Evolutionary conservation across 2,888 invertebrate species (phyloP).

Genomic region (Drosophila barbarae): DNA sequence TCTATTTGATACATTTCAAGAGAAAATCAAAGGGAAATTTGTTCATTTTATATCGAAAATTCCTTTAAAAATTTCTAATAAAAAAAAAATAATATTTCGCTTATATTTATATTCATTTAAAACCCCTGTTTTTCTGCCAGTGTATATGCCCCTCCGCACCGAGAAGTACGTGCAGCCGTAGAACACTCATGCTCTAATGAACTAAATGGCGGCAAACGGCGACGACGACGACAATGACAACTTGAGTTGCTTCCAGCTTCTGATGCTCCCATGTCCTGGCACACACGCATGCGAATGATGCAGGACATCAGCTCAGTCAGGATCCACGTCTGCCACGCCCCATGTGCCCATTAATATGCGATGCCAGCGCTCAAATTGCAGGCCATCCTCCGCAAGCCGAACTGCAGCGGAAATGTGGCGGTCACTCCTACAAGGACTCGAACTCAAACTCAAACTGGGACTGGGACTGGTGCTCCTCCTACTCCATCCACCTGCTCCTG

Average conservation of each 20-base stretch:
- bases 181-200: conserved; percentile 73
- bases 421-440: conserved; percentile 47
- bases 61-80: too few relatives aligned
- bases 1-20: accelerated
- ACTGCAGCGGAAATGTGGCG: conserved; percentile 68
- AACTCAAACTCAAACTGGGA: background rate
- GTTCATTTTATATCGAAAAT: too few relatives aligned
- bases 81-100: background rate
- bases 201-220: conserved; percentile 65
- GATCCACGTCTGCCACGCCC: conserved; percentile 13
- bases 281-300: conserved; percentile 60
- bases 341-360: conserved; percentile 65
- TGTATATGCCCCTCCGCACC: background rate
- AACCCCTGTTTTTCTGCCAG: background rate
- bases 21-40: too few relatives aligned
- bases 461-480: conserved; percentile 1
- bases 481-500: conserved; percentile 1
- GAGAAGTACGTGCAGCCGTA: conserved; percentile 51
- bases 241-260: conserved; percentile 28
- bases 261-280: conserved; percentile 24
- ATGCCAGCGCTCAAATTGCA: conserved; percentile 71
- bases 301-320: conserved; percentile 5
- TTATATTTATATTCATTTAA: background rate
- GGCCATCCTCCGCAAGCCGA: conserved; percentile 56
- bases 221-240: conserved; percentile 29